Evolutionary conservation across 2,888 invertebrate species (phyloP).

Genomic region (Caenorhabditis panamensis): DNA sequence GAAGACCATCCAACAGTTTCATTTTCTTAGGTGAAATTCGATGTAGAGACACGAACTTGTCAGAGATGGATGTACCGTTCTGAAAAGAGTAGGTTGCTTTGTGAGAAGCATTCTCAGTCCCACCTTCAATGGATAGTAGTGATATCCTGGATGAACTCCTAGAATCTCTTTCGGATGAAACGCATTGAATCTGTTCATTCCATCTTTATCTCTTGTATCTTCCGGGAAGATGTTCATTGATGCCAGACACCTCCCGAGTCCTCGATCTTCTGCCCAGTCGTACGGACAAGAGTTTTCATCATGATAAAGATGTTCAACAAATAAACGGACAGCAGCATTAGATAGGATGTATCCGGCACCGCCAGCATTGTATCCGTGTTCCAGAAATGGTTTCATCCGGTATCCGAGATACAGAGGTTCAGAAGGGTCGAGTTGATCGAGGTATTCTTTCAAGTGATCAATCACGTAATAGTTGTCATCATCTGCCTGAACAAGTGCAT

Average conservation of each 20-base stretch:
- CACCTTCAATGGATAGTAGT: constrained; percentile 43
- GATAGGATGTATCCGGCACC: constrained; percentile 73
- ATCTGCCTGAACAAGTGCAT: constrained; percentile 69
- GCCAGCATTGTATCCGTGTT: constrained; percentile 72
- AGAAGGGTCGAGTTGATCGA: constrained; percentile 61
- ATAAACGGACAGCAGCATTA: constrained; percentile 63
- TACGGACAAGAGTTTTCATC: constrained; percentile 68
- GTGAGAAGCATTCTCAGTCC: background rate
- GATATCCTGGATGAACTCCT: constrained; percentile 26
- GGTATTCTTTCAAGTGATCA: constrained; percentile 69
- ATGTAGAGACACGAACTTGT: constrained; percentile 43
- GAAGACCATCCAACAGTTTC: constrained; percentile 25
- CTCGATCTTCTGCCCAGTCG: constrained; percentile 70
- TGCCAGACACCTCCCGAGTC: constrained; percentile 65
- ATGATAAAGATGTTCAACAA: constrained; percentile 57
- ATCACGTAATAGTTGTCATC: constrained; percentile 73
- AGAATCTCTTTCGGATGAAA: constrained; percentile 27
- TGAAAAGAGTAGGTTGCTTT: background rate
- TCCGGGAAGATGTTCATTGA: constrained; percentile 58
- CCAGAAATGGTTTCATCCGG: constrained; percentile 67
- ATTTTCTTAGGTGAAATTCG: constrained; percentile 37
- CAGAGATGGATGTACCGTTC: constrained; percentile 35
- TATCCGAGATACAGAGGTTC: constrained; percentile 70
- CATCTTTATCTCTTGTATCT: constrained; percentile 57
- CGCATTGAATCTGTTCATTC: constrained; percentile 32